These are phyloP conservation scores for Whitmania pigra DNA, from an alignment of 1,140 invertebrate genomes.

Conservation along the genomic window DNA sequence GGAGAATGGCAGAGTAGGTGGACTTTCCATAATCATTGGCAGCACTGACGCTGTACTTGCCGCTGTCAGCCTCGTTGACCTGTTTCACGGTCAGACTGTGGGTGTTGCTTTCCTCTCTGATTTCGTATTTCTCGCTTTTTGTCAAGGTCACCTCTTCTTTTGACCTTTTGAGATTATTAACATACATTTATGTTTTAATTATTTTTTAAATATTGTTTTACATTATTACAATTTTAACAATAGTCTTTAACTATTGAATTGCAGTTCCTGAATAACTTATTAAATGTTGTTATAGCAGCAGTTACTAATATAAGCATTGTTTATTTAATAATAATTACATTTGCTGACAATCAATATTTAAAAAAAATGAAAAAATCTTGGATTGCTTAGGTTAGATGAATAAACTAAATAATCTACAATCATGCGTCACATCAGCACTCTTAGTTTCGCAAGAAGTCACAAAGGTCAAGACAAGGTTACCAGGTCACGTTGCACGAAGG, in stretches of 20 bases:
- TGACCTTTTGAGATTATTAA: not conserved
- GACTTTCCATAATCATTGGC: not conserved
- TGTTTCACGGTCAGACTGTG: not conserved
- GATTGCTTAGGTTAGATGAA: no score
- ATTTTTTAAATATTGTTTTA: no score
- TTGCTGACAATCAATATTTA: no score
- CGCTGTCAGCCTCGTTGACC: not conserved
- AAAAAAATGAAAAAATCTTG: no score
- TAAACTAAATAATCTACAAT: no score
- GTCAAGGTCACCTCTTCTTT: not conserved
- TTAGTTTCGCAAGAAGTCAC: not conserved
- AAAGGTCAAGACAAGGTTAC: not conserved
- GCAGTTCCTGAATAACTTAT: not conserved
- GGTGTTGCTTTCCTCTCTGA: not conserved
- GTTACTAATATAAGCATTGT: no score
- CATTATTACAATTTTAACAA: no score
- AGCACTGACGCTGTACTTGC: not conserved
- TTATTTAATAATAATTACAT: no score
- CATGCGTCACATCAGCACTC: no score
- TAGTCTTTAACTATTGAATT: slow-evolving; percentile 1
- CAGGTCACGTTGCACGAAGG: slow-evolving; percentile 1
- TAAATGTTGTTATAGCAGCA: no score
- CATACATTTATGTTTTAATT: no score
- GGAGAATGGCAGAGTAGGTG: not conserved
- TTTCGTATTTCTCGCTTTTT: not conserved